Percentiles rank a stretch among this genome's conserved stretches.
These are phyloP conservation scores for Muscicapa adusta DNA, from an alignment of 2,113 vertebrate species.

Conservation along the genomic window DNA sequence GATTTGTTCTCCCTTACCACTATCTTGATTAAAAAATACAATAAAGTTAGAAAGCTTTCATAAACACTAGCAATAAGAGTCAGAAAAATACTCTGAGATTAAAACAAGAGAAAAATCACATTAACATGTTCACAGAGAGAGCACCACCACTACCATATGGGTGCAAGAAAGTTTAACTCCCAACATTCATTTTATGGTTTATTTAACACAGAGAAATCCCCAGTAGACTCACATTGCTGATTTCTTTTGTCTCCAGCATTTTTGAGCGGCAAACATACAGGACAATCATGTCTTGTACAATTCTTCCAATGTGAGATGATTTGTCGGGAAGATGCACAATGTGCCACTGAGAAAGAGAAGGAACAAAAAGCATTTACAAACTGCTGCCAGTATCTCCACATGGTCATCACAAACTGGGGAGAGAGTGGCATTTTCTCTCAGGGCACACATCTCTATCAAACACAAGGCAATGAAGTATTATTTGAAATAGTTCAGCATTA, in stretches of 20 bases:
- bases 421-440: not conserved
- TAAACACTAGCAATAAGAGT: not conserved
- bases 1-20: not conserved
- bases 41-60: not conserved
- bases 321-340: constrained; percentile 98
- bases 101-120: not conserved
- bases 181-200: not conserved
- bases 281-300: constrained; percentile 96
- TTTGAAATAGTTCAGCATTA: not conserved
- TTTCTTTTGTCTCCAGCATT: constrained; percentile 97
- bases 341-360: constrained; percentile 81
- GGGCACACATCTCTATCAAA: not conserved
- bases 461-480: not conserved
- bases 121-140: not conserved
- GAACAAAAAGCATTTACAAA: not conserved
- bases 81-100: not conserved
- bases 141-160: not conserved
- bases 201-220: not conserved
- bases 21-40: not conserved
- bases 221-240: constrained; percentile 87
- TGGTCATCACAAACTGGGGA: not conserved
- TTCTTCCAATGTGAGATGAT: constrained; percentile 99
- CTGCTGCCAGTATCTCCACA: not conserved
- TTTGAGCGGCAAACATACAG: constrained; percentile 95
- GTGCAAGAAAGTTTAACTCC: not conserved